These are phyloP conservation scores for Rhincodon typus DNA, from an alignment of 2,797 vertebrate genomes.

Conservation along the genomic window DNA sequence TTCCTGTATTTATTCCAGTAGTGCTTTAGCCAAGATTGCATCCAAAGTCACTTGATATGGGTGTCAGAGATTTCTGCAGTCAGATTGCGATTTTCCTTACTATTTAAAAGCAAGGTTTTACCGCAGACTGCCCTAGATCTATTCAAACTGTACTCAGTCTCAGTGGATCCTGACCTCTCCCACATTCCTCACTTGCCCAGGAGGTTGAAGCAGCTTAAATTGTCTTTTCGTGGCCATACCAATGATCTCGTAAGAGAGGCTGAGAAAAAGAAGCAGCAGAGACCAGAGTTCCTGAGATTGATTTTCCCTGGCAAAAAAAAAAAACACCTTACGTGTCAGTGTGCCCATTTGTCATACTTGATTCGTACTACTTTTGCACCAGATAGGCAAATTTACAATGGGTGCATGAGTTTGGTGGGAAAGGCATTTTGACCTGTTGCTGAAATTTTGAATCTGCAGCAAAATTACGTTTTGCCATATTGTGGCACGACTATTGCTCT, in stretches of 20 bases:
- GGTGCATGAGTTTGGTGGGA: neutral
- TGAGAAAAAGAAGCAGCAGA: slow-evolving; percentile 5
- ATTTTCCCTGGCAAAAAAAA: neutral
- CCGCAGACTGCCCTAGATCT: neutral
- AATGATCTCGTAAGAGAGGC: neutral
- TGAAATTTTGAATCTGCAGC: neutral
- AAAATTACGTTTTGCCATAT: neutral
- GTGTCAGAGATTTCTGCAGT: neutral
- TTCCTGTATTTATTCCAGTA: neutral
- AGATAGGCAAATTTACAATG: neutral
- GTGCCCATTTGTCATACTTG: neutral
- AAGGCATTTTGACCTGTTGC: neutral
- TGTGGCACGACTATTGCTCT: no score
- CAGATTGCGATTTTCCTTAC: neutral
- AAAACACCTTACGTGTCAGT: neutral
- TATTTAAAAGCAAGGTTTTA: neutral
- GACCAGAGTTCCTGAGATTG: neutral
- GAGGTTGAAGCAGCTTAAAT: neutral
- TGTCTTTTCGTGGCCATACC: neutral
- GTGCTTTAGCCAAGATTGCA: neutral
- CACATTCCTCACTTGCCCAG: neutral
- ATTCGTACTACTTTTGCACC: neutral
- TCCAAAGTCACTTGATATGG: neutral
- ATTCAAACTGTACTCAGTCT: neutral
- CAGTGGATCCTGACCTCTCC: neutral